Conservation (phyloP, 2,113 vertebrate species). For the Mesoclemmys tuberculata region DNA sequence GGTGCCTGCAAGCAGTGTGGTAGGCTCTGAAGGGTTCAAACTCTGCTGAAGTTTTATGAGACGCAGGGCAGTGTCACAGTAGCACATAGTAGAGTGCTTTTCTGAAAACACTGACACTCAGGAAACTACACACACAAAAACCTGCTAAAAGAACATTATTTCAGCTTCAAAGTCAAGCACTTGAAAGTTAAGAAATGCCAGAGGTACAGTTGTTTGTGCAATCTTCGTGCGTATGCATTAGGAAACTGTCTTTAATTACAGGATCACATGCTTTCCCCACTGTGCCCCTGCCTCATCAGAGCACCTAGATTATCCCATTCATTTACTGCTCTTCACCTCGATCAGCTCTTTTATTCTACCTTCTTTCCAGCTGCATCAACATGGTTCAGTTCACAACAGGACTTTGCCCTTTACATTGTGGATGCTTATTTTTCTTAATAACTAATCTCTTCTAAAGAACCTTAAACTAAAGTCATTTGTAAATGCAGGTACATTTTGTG, state of each 20-base stretch:
- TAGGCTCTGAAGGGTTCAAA: neutral
- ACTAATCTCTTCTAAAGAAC: neutral
- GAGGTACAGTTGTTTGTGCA: neutral
- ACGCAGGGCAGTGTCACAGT: no score
- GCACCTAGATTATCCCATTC: neutral
- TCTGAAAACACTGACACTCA: neutral
- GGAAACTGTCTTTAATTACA: neutral
- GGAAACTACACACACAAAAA: neutral
- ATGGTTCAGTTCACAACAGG: fast-evolving
- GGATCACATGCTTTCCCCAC: neutral
- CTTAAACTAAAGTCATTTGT: neutral
- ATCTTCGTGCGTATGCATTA: neutral
- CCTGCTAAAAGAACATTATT: neutral
- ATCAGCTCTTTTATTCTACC: neutral
- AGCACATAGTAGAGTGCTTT: neutral
- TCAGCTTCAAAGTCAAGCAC: neutral
- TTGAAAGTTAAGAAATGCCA: neutral
- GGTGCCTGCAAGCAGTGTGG: neutral
- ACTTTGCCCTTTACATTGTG: neutral
- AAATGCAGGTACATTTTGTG: neutral
- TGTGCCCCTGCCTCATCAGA: neutral
- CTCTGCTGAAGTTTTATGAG: neutral
- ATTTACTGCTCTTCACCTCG: neutral
- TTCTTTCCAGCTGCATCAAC: neutral
- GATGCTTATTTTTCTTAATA: neutral